Evolutionary conservation across 2,113 vertebrate species (phyloP), one percentile per base, ranked within the genome.

Genomic region (Rhabdomys dilectus): DNA sequence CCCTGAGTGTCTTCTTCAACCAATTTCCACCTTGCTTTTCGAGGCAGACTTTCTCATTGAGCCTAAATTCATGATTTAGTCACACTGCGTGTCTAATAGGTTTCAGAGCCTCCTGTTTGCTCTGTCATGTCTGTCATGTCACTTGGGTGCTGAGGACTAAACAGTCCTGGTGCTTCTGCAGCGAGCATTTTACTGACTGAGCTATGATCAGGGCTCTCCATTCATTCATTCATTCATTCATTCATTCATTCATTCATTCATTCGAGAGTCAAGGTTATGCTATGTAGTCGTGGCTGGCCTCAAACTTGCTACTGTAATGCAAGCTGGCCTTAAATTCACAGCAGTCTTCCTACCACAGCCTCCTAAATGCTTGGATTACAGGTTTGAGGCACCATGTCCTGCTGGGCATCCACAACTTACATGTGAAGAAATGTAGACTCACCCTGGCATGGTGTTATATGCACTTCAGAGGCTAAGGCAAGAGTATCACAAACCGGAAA

Each of bases 361-460:
- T 70, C 62, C 45, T 48, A n/a, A 51, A 13, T 42, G 58, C 81
- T 31, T 4, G 12, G 81, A 62, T 87, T 68, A 24, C 5, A 51
- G 42, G 31, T 19, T 8, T 31, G 26, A 45, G 10, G 84, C 82
- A 42, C 22, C 22, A 22, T 21, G 31, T 31, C 48, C 77, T 36
- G 48, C 31, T 34, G 75, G 56, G 22, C 39, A 26, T 87, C 9
- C 36, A 21, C 4, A 76, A 89, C 73, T 90, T 80, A 58, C 34
- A 78, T 36, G 58, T 89, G 34, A 97, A 90, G 84, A 96, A 93
- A 91, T 36, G 53, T 31, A 76, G 62, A 70, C 60, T 48, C 45
- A 70, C 2, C 42, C 64, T 53, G 34, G 29, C 5, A 51, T 51
- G 64, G 19, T 36, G 82, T 26, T 62, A 24, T 62, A 62, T 62